A percentile compares a stretch with the other conserved stretches of the same genome.
phyloP scores from a whole-genome alignment of 2,113 vertebrate genomes.

The Upupa epops region DNA sequence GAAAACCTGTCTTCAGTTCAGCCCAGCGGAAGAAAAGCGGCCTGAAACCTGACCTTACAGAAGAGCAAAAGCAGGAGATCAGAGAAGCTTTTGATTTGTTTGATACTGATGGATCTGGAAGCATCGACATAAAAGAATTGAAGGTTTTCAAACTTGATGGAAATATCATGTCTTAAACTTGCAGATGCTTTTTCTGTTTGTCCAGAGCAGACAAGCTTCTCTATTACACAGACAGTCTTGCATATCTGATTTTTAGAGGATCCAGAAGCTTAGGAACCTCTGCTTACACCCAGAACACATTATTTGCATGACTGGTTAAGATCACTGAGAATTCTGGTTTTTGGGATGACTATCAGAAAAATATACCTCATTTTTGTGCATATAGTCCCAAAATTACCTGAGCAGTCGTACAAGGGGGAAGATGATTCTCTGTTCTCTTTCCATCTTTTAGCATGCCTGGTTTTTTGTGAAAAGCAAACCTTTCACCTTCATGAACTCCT shows the following conservation, averaged over 20 bases:
- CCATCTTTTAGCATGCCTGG: neutral
- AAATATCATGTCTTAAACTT: neutral
- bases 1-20: slow-evolving; percentile 69
- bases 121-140: slow-evolving; percentile 90
- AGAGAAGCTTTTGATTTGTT: slow-evolving; percentile 94
- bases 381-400: neutral
- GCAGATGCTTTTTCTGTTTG: neutral
- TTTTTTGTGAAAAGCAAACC: neutral
- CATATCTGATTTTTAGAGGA: neutral
- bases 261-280: neutral
- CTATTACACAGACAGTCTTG: neutral
- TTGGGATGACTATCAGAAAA: neutral
- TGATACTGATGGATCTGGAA: slow-evolving; percentile 88
- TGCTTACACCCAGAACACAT: neutral
- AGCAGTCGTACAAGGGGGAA: neutral
- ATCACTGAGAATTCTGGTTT: too few species aligned
- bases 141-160: slow-evolving; percentile 76
- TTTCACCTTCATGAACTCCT: neutral
- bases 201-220: neutral
- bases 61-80: slow-evolving; percentile 91
- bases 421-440: neutral
- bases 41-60: slow-evolving; percentile 84
- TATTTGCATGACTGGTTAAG: neutral
- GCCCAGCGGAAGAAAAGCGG: slow-evolving; percentile 77
- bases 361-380: neutral